A percentile compares a stretch with the other conserved stretches of the same genome.
Evolutionary conservation across 2,113 vertebrate species (phyloP).

Genomic region (Festucalex cinctus): DNA sequence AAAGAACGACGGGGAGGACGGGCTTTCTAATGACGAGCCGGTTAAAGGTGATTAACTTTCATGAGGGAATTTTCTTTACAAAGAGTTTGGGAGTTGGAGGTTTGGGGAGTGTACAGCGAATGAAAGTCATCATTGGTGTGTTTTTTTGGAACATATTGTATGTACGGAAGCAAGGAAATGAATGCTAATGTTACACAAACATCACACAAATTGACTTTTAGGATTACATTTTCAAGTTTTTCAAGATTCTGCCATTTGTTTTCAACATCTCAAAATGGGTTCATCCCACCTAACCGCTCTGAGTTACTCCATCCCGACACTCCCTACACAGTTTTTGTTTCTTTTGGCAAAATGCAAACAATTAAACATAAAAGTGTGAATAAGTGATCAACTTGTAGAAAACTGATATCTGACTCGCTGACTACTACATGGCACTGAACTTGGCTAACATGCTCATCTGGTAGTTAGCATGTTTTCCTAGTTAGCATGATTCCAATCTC

Average conservation of each 20-base stretch:
- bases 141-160: background rate
- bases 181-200: background rate
- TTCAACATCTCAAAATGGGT: no score
- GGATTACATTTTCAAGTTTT: background rate
- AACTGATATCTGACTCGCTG: no score
- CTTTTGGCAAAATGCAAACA: background rate
- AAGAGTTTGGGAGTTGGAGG: background rate
- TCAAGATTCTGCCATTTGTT: background rate
- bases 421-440: no score
- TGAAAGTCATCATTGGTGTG: background rate
- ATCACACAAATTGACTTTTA: background rate
- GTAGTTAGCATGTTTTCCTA: no score
- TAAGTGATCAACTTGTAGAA: background rate
- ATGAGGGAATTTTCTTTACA: background rate
- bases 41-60: conserved; percentile 5
- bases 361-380: background rate
- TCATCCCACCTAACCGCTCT: background rate
- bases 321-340: no score
- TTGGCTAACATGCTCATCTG: no score
- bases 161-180: background rate
- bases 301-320: background rate
- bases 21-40: conserved; percentile 15
- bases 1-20: conserved; percentile 41
- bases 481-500: no score
- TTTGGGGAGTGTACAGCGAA: background rate